Base-by-base conservation (phyloP, 2,888 invertebrate species). In the Belgica antarctica region DNA sequence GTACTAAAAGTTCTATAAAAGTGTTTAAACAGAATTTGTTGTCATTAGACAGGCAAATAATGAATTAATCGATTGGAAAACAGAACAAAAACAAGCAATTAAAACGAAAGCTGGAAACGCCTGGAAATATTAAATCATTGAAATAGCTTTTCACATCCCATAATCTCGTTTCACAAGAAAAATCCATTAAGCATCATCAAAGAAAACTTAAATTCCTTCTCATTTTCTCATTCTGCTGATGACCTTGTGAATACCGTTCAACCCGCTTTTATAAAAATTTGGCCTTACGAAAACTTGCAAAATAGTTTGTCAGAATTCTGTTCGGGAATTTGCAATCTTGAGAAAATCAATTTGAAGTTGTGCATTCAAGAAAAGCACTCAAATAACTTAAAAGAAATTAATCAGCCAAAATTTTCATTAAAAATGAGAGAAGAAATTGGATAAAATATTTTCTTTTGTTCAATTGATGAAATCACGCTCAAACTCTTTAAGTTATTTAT, bases 111-210 rank as follows among this genome's bases (percentile, higher is more conserved):
- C 34, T 46, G n/a, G n/a, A 15, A 46, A 46, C 46, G 7, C 12
- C 4, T 5, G 15, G 15, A 46, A 46, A 46, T 15, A 31, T 31
- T 31, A n/a, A 34, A 34, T 34, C 12, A 34, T 34, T 57, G 25
- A 57, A 57, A 57, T 25, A 19, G 59, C n/a, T 59, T 61, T 28
- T 61, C 10, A 15, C 4, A 61, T 3, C 27, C 15, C 27, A 25
- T 61, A 12, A 61, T 59, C 25, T 25, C 59, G 7, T n/a, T 17
- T 24, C 10, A 59, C 25, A 24, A 8, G 61, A 8, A 61, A 27
- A 28, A 61, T 25, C 61, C 52, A 61, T 61, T 61, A 61, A 12
- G 61, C n/a, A 17, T 28, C n/a, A 28, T 61, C 27, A 61, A 61
- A 61, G 27, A 19, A 24, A 28, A 27, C 15, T 61, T 3, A 17